A percentile compares a stretch with the other conserved stretches of the same genome.
Evolutionary conservation across 2,797 vertebrate species (phyloP).

Genomic region (Pelodytes ibericus): DNA sequence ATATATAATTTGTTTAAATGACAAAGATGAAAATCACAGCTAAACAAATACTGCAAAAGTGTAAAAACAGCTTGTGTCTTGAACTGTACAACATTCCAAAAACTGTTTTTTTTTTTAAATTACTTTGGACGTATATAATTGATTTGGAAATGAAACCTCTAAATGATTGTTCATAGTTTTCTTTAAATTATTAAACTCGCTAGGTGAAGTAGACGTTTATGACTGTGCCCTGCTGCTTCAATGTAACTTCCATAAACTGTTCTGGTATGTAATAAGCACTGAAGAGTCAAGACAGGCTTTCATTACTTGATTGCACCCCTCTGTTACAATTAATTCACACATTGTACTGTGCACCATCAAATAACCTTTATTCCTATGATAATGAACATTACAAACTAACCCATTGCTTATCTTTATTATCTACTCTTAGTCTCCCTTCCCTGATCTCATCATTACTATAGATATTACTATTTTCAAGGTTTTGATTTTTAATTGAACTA

Average conservation of each 20-base stretch:
- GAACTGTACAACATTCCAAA: too few relatives aligned
- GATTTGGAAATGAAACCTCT: not conserved
- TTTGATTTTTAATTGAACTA: not conserved
- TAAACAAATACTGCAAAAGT: too few relatives aligned
- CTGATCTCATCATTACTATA: not conserved
- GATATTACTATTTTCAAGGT: not conserved
- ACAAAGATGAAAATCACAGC: not conserved
- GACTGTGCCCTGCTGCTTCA: not conserved
- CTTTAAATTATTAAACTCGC: not conserved
- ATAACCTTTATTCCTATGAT: not conserved
- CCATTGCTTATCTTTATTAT: not conserved
- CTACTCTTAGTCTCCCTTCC: not conserved
- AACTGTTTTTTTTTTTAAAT: too few relatives aligned
- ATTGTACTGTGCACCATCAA: not conserved
- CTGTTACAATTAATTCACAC: not conserved
- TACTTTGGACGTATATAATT: not conserved
- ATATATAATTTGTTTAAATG: not conserved
- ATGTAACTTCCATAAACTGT: not conserved
- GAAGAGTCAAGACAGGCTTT: not conserved
- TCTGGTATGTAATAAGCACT: not conserved
- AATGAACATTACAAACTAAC: not conserved
- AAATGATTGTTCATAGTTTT: not conserved
- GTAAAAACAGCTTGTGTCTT: too few relatives aligned
- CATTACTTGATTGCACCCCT: not conserved
- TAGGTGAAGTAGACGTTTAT: not conserved